Percentiles rank a stretch among this genome's conserved stretches.
These are phyloP conservation scores for Heliconius eleuchia DNA, from an alignment of 1,140 invertebrate genomes.

Conservation along the genomic window DNA sequence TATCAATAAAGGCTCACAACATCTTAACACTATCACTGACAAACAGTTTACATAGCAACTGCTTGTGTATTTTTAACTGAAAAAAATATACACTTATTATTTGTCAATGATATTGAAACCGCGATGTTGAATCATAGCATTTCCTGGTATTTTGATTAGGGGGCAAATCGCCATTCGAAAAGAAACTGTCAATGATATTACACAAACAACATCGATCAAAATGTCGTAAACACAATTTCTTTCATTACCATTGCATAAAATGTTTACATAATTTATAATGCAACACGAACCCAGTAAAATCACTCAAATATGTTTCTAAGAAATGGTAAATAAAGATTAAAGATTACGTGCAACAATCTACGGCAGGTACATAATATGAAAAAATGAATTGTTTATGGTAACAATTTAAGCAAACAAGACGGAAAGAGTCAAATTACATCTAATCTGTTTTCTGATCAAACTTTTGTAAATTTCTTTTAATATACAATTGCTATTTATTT, in stretches of 20 bases:
- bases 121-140: conserved; percentile 79
- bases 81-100: conserved; percentile 60
- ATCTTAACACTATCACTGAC: conserved; percentile 68
- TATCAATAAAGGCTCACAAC: conserved; percentile 52
- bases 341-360: conserved; percentile 78
- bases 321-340: conserved; percentile 79
- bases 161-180: conserved; percentile 77
- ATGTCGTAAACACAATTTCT: conserved; percentile 41
- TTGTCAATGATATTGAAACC: conserved; percentile 65
- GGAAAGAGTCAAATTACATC: background rate
- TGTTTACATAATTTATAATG: conserved; percentile 62
- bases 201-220: conserved; percentile 66
- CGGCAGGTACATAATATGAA: conserved; percentile 44
- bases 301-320: conserved; percentile 56
- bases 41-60: conserved; percentile 56
- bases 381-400: conserved; percentile 63
- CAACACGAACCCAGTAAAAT: conserved; percentile 47
- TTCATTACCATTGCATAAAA: conserved; percentile 53
- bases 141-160: conserved; percentile 80
- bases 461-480: background rate
- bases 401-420: conserved; percentile 16
- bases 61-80: conserved; percentile 57
- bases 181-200: conserved; percentile 73
- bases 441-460: background rate
- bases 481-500: background rate